Conservation (phyloP, 2,113 vertebrate genomes). For the Ciconia maguari region DNA sequence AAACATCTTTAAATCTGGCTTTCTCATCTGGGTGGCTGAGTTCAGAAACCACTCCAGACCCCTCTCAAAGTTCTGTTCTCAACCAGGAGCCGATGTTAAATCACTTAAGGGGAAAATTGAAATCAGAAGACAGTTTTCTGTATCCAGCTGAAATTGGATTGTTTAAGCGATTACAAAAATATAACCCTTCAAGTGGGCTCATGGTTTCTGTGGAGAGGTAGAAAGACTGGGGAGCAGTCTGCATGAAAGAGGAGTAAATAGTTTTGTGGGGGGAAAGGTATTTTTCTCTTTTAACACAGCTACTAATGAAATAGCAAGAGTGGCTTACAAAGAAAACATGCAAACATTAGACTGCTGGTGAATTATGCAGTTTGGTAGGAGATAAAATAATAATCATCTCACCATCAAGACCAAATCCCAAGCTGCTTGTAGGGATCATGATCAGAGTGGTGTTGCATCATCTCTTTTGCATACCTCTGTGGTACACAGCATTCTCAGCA, state of each 20-base stretch:
- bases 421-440: constrained; percentile 9
- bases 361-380: constrained; percentile 34
- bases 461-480: neutral
- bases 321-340: neutral
- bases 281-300: constrained; percentile 9
- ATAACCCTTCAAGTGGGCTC: neutral
- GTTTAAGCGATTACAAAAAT: neutral
- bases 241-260: neutral
- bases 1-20: neutral
- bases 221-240: neutral
- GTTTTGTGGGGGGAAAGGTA: neutral
- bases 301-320: neutral
- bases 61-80: neutral
- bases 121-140: constrained; percentile 17
- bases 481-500: neutral
- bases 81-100: neutral
- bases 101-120: neutral
- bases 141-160: neutral
- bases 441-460: neutral
- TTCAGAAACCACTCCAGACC: neutral
- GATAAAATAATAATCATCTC: constrained; percentile 41
- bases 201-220: neutral
- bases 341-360: neutral
- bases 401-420: constrained; percentile 27
- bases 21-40: neutral